Evolutionary conservation across 1,140 invertebrate genomes (phyloP).

Genomic region (Pantala flavescens): DNA sequence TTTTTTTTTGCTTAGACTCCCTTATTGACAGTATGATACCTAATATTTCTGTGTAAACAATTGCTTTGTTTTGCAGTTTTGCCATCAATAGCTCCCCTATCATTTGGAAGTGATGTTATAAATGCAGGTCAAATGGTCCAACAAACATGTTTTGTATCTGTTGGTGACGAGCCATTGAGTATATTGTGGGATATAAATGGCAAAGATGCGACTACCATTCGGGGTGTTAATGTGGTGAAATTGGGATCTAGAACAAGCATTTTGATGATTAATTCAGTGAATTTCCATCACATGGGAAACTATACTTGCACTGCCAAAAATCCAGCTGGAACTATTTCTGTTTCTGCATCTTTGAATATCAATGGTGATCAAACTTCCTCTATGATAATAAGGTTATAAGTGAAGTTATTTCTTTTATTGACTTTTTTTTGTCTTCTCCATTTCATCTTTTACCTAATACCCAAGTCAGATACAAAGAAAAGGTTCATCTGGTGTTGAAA

Average conservation of each 20-base stretch:
- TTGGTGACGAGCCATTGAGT: constrained; percentile 58
- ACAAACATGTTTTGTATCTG: constrained; percentile 39
- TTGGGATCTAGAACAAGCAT: constrained; percentile 58
- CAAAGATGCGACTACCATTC: constrained; percentile 29
- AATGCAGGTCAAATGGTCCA: constrained; percentile 12
- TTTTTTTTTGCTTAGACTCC: too few species aligned
- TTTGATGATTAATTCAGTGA: constrained; percentile 63
- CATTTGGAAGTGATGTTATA: constrained; percentile 52
- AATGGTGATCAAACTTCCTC: constrained; percentile 33
- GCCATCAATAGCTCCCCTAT: constrained; percentile 60
- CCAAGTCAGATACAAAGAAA: too few species aligned
- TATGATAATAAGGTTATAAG: too few species aligned
- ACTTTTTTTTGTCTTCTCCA: too few species aligned
- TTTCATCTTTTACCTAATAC: too few species aligned
- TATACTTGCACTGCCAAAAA: constrained; percentile 67
- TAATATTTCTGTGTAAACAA: too few species aligned
- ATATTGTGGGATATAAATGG: constrained; percentile 50
- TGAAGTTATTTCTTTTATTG: too few species aligned
- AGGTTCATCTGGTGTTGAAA: too few species aligned
- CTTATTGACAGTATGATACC: too few species aligned
- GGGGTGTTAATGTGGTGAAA: constrained; percentile 33
- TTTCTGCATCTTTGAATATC: constrained; percentile 45
- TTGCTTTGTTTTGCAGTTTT: constrained; percentile 38
- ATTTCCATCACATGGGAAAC: constrained; percentile 51
- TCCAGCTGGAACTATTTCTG: constrained; percentile 47